Evolutionary conservation across 2,113 vertebrate genomes (phyloP).

Genomic region (Prochilodus magdalenae): DNA sequence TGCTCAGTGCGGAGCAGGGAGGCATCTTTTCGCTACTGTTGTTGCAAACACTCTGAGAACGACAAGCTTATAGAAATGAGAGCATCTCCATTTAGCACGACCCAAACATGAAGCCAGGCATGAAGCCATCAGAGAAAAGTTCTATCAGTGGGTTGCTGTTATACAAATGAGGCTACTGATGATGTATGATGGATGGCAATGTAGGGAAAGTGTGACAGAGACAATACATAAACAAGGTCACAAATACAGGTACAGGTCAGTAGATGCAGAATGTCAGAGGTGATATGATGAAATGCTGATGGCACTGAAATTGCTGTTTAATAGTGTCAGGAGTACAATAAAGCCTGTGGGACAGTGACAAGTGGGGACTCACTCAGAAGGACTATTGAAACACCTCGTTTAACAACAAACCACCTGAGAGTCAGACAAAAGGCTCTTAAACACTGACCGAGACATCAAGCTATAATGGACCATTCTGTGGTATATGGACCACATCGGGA

Average conservation of each 20-base stretch:
- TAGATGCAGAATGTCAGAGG: neutral
- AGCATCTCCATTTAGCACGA: neutral
- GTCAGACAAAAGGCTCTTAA: neutral
- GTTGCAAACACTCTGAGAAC: constrained; percentile 44
- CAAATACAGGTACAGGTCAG: neutral
- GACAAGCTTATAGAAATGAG: constrained; percentile 15
- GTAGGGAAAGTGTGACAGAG: neutral
- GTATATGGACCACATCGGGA: neutral
- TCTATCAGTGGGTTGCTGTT: neutral
- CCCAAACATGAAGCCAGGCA: neutral
- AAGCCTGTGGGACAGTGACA: neutral
- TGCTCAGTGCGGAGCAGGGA: constrained; percentile 68
- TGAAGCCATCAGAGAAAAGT: neutral
- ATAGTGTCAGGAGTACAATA: neutral
- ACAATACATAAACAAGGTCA: constrained; percentile 19
- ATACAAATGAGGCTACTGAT: neutral
- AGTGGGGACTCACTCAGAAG: neutral
- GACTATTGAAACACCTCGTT: neutral
- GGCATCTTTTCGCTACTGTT: constrained; percentile 58
- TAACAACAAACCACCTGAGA: neutral
- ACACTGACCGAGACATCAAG: neutral
- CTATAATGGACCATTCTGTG: neutral
- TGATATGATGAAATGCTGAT: neutral
- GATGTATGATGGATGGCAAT: neutral
- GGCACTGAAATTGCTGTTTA: neutral